Evolutionary conservation across 1,140 invertebrate species (phyloP), one percentile per base, ranked within the genome.

Genomic region (Onthophagus taurus): DNA sequence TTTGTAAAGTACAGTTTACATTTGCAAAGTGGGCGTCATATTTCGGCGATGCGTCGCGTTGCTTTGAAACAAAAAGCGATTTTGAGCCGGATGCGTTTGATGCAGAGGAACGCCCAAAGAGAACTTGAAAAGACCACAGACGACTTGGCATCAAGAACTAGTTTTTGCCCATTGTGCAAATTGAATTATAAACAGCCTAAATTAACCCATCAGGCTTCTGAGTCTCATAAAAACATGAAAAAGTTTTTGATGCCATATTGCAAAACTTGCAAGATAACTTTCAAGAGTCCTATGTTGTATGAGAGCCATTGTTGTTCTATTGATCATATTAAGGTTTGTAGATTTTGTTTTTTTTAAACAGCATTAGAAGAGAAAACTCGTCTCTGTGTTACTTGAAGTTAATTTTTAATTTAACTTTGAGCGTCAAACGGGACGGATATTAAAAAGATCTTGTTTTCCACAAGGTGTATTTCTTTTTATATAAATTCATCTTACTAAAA

Each of bases 181-280:
- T 69, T 88, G 45, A 85, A 85, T 61, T 85, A 85, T 64, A 80
- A 60, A 49, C 83, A 83, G 51, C 70, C 78, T 8, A 80, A 83
- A 54, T 74, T 76, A 36, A 75, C 80, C 30, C 85, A 89, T 68
- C 78, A 83, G 53, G 65, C 74, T 23, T 85, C 82, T 6, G 77
- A 83, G 45, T 76, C 80, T 4, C 85, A 88, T 64, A 74, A 81
- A 58, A 80, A 80, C 51, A 86, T 88, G 70, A 84, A 83, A 59
- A 76, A 82, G 54, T 85, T 87, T 62, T 65, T 88, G n/a, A 78
- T 81, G 66, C 83, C 83, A 1, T 81, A 77, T 55, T 88, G 84
- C 53, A 77, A 78, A 50, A 68, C 78, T 24, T 83, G 80, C 60
- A 75, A 75, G 16, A 64, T 83, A 39, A 75, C 76, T 11, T 86